Evolutionary conservation across 2,113 vertebrate species (phyloP).

Genomic region (Galeopterus variegatus): DNA sequence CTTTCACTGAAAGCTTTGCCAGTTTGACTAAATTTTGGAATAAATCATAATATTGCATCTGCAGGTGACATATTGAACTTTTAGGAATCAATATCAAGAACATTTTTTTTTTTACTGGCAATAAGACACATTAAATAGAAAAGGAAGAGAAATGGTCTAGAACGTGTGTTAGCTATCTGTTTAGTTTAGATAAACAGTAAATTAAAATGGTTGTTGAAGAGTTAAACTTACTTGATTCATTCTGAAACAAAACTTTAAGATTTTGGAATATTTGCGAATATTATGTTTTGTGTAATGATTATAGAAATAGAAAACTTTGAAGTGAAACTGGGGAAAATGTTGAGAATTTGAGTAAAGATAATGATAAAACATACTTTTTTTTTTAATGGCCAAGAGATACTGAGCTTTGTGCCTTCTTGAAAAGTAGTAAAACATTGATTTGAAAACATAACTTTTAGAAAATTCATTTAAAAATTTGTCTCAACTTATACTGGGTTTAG

Average conservation of each 20-base stretch:
- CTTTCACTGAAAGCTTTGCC: neutral
- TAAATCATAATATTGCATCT: neutral
- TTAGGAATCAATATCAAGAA: constrained; percentile 42
- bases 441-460: constrained; percentile 25
- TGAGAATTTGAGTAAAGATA: constrained; percentile 23
- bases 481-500: neutral
- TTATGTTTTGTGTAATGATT: constrained; percentile 40
- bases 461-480: constrained; percentile 13
- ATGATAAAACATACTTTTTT: constrained; percentile 3
- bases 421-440: constrained; percentile 42
- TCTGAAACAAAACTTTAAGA: constrained; percentile 50
- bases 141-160: neutral
- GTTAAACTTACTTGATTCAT: constrained; percentile 33
- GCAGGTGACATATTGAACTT: neutral
- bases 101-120: neutral
- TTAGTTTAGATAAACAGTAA: constrained; percentile 20
- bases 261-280: constrained; percentile 9
- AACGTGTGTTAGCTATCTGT: neutral
- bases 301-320: constrained; percentile 46
- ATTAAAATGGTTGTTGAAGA: constrained; percentile 29
- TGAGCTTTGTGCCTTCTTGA: constrained; percentile 49
- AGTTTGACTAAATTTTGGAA: neutral
- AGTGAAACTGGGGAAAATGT: constrained; percentile 19
- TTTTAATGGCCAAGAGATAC: neutral
- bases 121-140: neutral